Evolutionary conservation across 2,797 vertebrate species (phyloP).

Genomic region (Lithobates sylvaticus): DNA sequence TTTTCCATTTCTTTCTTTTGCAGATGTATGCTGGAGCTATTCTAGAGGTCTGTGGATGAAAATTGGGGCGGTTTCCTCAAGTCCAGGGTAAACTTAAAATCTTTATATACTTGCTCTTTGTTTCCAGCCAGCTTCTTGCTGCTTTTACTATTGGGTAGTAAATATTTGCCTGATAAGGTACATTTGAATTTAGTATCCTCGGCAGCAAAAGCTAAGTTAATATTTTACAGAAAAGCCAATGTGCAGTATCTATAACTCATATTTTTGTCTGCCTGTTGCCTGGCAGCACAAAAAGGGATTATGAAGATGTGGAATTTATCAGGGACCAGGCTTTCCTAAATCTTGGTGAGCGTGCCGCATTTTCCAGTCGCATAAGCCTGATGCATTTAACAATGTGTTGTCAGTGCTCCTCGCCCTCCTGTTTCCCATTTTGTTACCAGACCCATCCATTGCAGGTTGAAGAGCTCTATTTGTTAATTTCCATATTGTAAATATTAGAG

Average conservation of each 20-base stretch:
- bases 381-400: neutral
- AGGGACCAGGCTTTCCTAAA: conserved; percentile 17
- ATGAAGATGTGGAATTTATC: conserved; percentile 8
- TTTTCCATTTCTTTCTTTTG: conserved; percentile 1
- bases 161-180: conserved; percentile 29
- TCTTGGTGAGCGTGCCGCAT: neutral
- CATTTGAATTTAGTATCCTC: conserved; percentile 43
- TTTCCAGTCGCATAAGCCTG: neutral
- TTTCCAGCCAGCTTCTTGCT: conserved; percentile 11
- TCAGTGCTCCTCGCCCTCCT: neutral
- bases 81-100: conserved; percentile 88
- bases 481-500: conserved; percentile 36
- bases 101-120: neutral
- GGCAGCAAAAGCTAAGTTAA: conserved; percentile 7
- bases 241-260: neutral
- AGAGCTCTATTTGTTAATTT: conserved; percentile 31
- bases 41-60: conserved; percentile 99
- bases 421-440: neutral
- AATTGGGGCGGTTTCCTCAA: conserved; percentile 99
- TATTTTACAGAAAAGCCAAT: conserved; percentile 23
- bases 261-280: conserved; percentile 38
- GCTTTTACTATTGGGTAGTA: conserved; percentile 1
- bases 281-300: conserved; percentile 34
- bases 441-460: conserved; percentile 11
- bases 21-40: conserved; percentile 96